Conservation (phyloP, 1,140 invertebrate genomes). For the Thaumetopoea pityocampa region DNA sequence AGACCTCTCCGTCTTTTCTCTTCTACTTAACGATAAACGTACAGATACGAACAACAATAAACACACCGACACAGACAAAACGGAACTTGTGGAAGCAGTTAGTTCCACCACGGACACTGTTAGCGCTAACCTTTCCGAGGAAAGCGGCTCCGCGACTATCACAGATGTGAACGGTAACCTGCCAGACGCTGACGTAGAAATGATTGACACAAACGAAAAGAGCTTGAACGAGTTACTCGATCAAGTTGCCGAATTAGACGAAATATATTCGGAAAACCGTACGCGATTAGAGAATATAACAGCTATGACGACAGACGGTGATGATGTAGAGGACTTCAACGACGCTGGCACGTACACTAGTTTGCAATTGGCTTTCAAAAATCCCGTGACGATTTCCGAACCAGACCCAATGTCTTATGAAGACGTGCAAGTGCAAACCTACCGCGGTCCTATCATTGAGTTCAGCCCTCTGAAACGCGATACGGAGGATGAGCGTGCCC, state of each 20-base stretch:
- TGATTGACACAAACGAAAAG: conserved; percentile 63
- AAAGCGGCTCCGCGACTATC: conserved; percentile 14
- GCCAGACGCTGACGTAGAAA: conserved; percentile 18
- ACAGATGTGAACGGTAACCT: conserved; percentile 6
- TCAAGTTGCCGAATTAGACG: conserved; percentile 84
- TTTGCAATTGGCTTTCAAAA: conserved; percentile 90
- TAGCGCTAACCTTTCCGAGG: conserved; percentile 14
- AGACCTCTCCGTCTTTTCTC: conserved; percentile 80
- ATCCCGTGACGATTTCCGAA: conserved; percentile 81
- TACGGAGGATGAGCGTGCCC: conserved; percentile 79
- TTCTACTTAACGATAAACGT: conserved; percentile 75
- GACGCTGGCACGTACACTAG: conserved; percentile 88
- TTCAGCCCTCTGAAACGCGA: conserved; percentile 72
- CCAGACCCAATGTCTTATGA: conserved; percentile 64
- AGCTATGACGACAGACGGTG: conserved; percentile 37
- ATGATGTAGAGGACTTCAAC: conserved; percentile 79
- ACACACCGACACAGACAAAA: conserved; percentile 22
- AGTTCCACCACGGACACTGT: conserved; percentile 17
- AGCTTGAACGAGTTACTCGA: conserved; percentile 82
- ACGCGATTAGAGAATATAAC: conserved; percentile 69
- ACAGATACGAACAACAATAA: conserved; percentile 37
- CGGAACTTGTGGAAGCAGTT: conserved; percentile 20
- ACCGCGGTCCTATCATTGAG: conserved; percentile 71
- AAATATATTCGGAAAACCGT: conserved; percentile 85
- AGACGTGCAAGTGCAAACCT: conserved; percentile 77